A percentile compares a stretch with the other conserved stretches of the same genome.
Conservation (phyloP, 2,888 invertebrate species). For the Margaritifera margaritifera region DNA sequence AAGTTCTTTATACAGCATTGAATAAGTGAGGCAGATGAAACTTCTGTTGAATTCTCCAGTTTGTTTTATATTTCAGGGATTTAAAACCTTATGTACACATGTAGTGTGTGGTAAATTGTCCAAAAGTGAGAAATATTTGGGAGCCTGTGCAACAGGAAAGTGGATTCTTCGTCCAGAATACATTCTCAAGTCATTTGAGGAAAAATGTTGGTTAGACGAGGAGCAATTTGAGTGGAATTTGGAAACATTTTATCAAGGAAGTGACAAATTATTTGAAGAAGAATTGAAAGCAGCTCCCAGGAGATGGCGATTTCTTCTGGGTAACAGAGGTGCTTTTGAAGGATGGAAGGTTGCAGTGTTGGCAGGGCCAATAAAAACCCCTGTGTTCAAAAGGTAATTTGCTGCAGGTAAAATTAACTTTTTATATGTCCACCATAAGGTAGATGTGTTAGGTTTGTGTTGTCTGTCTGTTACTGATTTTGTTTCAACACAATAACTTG, state of each 20-base stretch:
- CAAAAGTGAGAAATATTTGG: slow-evolving; percentile 64
- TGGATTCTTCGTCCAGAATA: slow-evolving; percentile 62
- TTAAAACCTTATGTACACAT: slow-evolving; percentile 55
- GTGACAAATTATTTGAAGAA: slow-evolving; percentile 5
- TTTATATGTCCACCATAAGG: background rate
- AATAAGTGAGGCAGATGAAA: background rate
- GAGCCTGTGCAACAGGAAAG: slow-evolving; percentile 60
- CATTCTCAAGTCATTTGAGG: slow-evolving; percentile 42
- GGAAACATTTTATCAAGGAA: background rate
- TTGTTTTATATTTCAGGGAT: slow-evolving; percentile 37
- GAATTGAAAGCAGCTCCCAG: slow-evolving; percentile 49
- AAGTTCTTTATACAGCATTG: too few species aligned
- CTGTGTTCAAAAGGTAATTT: slow-evolving; percentile 57
- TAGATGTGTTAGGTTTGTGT: too few species aligned
- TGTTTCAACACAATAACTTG: too few species aligned
- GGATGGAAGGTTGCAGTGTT: slow-evolving; percentile 62
- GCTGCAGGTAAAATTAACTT: background rate
- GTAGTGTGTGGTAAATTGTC: slow-evolving; percentile 56
- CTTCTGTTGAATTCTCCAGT: background rate
- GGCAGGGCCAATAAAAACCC: slow-evolving; percentile 41
- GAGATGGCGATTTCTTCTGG: slow-evolving; percentile 51
- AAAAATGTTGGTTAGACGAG: slow-evolving; percentile 55
- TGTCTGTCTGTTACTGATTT: too few species aligned
- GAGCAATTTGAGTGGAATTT: slow-evolving; percentile 59
- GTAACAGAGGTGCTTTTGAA: slow-evolving; percentile 45